These are phyloP conservation scores for Trypoxylus dichotomus DNA, from an alignment of 1,140 invertebrate genomes.

Conservation along the genomic window DNA sequence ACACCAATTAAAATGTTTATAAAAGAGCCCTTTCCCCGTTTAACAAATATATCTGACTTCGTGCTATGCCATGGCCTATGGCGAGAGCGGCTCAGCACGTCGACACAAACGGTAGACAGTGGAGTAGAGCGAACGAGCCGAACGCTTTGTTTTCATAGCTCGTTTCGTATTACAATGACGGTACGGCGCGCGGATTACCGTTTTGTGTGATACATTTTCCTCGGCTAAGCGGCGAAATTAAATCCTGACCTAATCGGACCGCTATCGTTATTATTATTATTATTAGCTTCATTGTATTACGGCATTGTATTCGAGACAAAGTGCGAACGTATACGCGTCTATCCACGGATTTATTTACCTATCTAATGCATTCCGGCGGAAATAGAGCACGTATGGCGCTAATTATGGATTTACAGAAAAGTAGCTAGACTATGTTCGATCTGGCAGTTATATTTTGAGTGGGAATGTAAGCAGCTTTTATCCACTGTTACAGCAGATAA, in stretches of 20 bases:
- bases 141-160: conserved; percentile 28
- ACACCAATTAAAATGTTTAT: conserved; percentile 46
- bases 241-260: neutral
- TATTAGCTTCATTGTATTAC: neutral
- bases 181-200: conserved; percentile 4
- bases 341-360: neutral
- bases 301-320: neutral
- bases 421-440: too few species aligned
- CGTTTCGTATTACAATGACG: conserved; percentile 27
- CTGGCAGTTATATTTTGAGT: too few species aligned
- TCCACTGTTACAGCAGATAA: too few species aligned
- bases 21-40: conserved; percentile 39
- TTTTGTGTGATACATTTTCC: conserved; percentile 27
- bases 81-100: neutral
- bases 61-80: conserved; percentile 26
- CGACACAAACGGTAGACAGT: neutral
- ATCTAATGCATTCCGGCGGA: neutral
- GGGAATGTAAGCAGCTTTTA: too few species aligned
- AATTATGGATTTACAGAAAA: too few species aligned
- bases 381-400: too few species aligned
- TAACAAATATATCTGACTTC: conserved; percentile 42
- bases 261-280: conserved; percentile 19
- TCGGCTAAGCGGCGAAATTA: conserved; percentile 20
- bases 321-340: neutral
- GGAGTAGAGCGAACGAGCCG: neutral